These are phyloP conservation scores for Chrysodeixis includens DNA, from an alignment of 2,888 invertebrate species.

Conservation along the genomic window DNA sequence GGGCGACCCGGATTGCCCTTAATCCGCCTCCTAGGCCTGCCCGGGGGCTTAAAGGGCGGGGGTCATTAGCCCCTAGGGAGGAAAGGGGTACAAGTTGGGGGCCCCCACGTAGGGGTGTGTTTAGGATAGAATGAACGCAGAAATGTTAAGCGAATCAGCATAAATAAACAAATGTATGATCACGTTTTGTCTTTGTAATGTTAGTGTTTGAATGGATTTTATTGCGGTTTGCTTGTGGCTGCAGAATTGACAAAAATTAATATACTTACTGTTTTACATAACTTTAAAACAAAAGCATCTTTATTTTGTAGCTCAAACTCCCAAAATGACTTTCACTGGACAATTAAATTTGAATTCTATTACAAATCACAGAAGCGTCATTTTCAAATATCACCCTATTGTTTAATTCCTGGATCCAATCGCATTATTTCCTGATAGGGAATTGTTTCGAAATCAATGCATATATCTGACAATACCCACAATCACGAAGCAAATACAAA, in stretches of 20 bases:
- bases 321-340: not conserved
- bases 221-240: too few relatives aligned
- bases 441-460: constrained; percentile 23
- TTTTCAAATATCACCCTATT: not conserved
- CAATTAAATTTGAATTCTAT: constrained; percentile 1
- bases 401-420: not conserved
- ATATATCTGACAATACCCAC: constrained; percentile 24
- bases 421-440: not conserved
- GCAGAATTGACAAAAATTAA: too few relatives aligned
- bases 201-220: too few relatives aligned
- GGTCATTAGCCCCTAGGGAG: not conserved
- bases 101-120: not conserved
- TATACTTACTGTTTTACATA: too few relatives aligned
- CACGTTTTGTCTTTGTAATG: too few relatives aligned
- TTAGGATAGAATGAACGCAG: not conserved
- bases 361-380: not conserved
- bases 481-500: too few relatives aligned
- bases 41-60: not conserved
- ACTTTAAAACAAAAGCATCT: too few relatives aligned
- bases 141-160: too few relatives aligned
- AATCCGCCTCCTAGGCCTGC: constrained; percentile 1
- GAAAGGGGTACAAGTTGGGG: not conserved
- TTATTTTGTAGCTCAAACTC: too few relatives aligned
- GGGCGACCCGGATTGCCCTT: constrained; percentile 3
- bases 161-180: too few relatives aligned